Base-by-base conservation (phyloP, 1,140 invertebrate genomes). In the Zaprionus camerounensis region DNA sequence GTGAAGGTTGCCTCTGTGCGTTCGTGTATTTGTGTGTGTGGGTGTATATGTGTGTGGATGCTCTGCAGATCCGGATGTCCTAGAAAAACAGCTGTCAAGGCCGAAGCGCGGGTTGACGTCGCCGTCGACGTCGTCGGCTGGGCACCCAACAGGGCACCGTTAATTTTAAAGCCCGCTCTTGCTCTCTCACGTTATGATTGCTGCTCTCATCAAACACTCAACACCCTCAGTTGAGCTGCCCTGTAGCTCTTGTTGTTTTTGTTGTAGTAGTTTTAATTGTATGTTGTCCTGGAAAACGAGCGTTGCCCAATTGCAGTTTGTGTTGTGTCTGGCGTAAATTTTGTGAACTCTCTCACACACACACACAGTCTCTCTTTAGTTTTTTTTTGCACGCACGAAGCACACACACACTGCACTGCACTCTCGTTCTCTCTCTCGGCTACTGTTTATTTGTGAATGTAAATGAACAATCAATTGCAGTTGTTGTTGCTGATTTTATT, bases 41-140 rank as follows among this genome's bases (percentile, higher is more conserved):
- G 7, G 46, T 20, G 17, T 20, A 12, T 46, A 12, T 46, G 36
- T 71, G 24, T 22, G 28, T 17, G 36, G 34, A 65, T 65, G 36
- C 51, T 55, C 20, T 69, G 28, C 58, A 57, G 66, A 70, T 74
- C 65, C 71, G 64, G 31, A 53, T 67, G 64, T 73, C 66, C 66
- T 63, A 63, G 38, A 49, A 55, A 55, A 70, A 70, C 71, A 74
- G 66, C 66, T 74, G 71, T 74, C 66, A 74, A 70, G 71, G 71
- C 66, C 71, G 66, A 28, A 36, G 71, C 71, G 57, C 22, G 24
- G 28, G 58, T 62, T 53, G 44, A 44, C 70, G 38, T 26, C 53
- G 53, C 22, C 26, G 53, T 24, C 53, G 53, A 28, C 44, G 61
- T 46, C 26, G 55, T 22, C 24, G 65, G 20, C 69, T n/a, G 31